A percentile compares a stretch with the other conserved stretches of the same genome.
Conservation (phyloP, 2,888 invertebrate genomes). For the Ennomos fuscantarius region DNA sequence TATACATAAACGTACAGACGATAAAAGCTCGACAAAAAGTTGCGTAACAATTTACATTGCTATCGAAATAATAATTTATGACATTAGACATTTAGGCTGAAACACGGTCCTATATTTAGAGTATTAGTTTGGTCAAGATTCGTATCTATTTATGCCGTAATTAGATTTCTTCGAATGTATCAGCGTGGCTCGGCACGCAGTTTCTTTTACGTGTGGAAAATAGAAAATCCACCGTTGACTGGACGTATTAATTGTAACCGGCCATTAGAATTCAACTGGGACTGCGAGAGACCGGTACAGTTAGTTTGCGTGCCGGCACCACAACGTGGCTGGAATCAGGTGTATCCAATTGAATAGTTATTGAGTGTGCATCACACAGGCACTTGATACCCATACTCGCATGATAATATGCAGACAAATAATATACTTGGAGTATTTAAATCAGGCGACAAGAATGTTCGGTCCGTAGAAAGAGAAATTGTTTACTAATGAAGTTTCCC, state of each 20-base stretch:
- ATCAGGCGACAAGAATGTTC: conserved; percentile 46
- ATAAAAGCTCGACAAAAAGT: conserved; percentile 28
- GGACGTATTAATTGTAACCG: conserved; percentile 80
- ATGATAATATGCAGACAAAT: conserved; percentile 60
- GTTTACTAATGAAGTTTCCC: conserved; percentile 61
- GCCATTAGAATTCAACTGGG: conserved; percentile 79
- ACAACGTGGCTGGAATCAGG: conserved; percentile 76
- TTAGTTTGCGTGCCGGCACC: conserved; percentile 75
- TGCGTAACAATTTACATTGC: conserved; percentile 15
- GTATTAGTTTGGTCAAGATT: conserved; percentile 21
- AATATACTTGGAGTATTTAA: conserved; percentile 55
- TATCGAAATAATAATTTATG: conserved; percentile 17
- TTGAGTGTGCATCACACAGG: conserved; percentile 41
- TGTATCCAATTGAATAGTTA: conserved; percentile 63
- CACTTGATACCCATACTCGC: conserved; percentile 45
- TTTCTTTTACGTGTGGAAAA: conserved; percentile 85
- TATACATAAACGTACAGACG: conserved; percentile 10
- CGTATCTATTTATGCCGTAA: conserved; percentile 60
- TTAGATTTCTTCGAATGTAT: conserved; percentile 76
- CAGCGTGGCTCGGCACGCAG: conserved; percentile 63
- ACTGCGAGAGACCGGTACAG: conserved; percentile 74
- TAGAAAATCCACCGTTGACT: conserved; percentile 85
- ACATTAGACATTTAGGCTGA: conserved; percentile 7
- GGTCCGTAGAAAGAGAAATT: conserved; percentile 65
- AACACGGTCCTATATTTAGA: conserved; percentile 22